These are phyloP conservation scores for Vidua chalybeata DNA, from an alignment of 2,113 vertebrate species.

Conservation along the genomic window DNA sequence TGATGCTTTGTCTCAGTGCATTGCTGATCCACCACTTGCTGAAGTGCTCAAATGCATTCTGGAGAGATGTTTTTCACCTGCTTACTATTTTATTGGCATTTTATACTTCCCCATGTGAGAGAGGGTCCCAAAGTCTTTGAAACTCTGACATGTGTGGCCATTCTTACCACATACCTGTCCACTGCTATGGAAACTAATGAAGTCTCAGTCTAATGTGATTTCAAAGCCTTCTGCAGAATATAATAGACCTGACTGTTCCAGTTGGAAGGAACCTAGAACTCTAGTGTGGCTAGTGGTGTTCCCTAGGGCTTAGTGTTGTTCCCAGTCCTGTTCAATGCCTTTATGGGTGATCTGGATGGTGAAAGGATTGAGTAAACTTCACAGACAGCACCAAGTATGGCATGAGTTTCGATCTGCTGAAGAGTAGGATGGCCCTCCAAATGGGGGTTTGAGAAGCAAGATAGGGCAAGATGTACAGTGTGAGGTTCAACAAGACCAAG, in stretches of 20 bases:
- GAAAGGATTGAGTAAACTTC: neutral
- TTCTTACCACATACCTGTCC: neutral
- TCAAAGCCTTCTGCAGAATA: neutral
- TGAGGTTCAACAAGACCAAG: neutral
- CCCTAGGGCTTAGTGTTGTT: neutral
- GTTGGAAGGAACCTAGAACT: neutral
- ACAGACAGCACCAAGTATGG: fast-evolving
- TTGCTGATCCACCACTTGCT: neutral
- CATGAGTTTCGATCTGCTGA: neutral
- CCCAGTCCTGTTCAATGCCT: neutral
- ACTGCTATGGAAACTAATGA: neutral
- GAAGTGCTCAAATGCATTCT: neutral
- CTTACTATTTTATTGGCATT: neutral
- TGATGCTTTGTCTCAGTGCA: neutral
- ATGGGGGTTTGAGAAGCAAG: neutral
- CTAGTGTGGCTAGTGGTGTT: too few relatives aligned
- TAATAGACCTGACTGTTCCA: neutral
- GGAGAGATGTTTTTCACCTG: neutral
- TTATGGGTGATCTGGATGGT: neutral
- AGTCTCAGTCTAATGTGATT: neutral
- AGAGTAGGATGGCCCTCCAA: neutral
- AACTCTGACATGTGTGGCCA: neutral
- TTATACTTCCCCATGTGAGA: neutral
- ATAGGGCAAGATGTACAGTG: neutral
- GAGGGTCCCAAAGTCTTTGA: neutral